phyloP scores from a whole-genome alignment of 2,888 invertebrate genomes.

The Chironomus tentans region DNA sequence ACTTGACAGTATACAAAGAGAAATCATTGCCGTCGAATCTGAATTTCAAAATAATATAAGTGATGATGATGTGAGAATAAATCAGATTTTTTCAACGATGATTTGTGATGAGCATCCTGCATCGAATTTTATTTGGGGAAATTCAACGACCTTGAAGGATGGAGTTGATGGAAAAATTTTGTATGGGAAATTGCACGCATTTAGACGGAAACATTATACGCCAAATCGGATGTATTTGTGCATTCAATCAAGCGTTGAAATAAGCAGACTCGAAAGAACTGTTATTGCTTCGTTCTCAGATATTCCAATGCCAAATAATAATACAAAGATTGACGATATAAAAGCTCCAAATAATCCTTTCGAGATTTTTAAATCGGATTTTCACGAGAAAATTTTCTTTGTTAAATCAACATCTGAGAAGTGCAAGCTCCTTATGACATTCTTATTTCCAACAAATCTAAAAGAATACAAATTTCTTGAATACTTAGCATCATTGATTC shows the following conservation, averaged over 20 bases:
- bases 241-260: background rate
- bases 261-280: background rate
- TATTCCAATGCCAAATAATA: background rate
- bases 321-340: background rate
- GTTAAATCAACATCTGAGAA: conserved; percentile 67
- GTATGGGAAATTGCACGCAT: background rate
- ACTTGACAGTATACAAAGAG: background rate
- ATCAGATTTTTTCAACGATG: background rate
- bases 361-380: conserved; percentile 35
- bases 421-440: conserved; percentile 49
- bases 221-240: background rate
- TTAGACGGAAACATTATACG: background rate
- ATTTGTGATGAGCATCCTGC: background rate
- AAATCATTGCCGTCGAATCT: conserved; percentile 3
- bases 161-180: background rate
- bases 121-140: conserved; percentile 10
- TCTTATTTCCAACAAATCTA: conserved; percentile 37
- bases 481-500: conserved; percentile 68
- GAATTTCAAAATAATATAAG: conserved; percentile 12
- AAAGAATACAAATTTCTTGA: conserved; percentile 44
- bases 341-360: background rate
- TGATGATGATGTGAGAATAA: background rate
- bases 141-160: background rate
- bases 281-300: background rate
- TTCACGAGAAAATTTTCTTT: conserved; percentile 48